Conservation (phyloP, 2,113 vertebrate genomes). For the Rhinopithecus roxellana region DNA sequence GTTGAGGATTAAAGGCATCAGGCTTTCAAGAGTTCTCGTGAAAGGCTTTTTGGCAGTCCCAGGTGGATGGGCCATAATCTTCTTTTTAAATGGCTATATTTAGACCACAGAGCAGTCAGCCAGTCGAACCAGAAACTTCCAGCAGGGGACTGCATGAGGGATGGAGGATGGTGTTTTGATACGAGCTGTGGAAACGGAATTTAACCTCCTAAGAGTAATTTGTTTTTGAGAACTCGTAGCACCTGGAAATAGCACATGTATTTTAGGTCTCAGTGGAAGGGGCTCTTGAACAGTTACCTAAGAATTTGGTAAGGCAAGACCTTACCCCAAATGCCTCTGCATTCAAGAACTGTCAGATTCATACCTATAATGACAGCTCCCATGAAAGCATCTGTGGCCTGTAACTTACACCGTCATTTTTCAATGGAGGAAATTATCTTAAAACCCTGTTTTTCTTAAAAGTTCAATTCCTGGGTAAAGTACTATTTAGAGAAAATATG, state of each 20-base stretch:
- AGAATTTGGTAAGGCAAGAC: slow-evolving; percentile 1
- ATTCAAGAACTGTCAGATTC: background rate
- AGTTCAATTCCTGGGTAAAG: background rate
- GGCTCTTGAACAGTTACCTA: background rate
- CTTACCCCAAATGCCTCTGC: background rate
- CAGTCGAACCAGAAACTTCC: slow-evolving; percentile 58
- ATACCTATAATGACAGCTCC: background rate
- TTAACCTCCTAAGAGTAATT: background rate
- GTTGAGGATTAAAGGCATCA: slow-evolving; percentile 85
- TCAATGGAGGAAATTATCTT: slow-evolving; percentile 29
- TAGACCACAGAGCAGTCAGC: slow-evolving; percentile 75
- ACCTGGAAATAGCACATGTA: background rate
- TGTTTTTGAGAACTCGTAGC: background rate
- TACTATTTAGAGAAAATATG: background rate
- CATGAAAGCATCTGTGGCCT: slow-evolving; percentile 31
- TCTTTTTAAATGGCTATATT: slow-evolving; percentile 85
- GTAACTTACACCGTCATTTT: slow-evolving; percentile 47
- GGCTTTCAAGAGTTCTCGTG: slow-evolving; percentile 82
- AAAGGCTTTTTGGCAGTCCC: slow-evolving; percentile 84
- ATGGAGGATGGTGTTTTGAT: background rate
- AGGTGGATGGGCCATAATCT: slow-evolving; percentile 82
- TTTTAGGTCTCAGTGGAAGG: background rate
- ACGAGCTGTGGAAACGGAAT: slow-evolving; percentile 26
- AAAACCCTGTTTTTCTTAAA: slow-evolving; percentile 48
- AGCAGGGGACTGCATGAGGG: background rate